Percentiles rank a stretch among this genome's conserved stretches.
Conservation (phyloP, 2,113 vertebrate species). For the Catagonus wagneri region DNA sequence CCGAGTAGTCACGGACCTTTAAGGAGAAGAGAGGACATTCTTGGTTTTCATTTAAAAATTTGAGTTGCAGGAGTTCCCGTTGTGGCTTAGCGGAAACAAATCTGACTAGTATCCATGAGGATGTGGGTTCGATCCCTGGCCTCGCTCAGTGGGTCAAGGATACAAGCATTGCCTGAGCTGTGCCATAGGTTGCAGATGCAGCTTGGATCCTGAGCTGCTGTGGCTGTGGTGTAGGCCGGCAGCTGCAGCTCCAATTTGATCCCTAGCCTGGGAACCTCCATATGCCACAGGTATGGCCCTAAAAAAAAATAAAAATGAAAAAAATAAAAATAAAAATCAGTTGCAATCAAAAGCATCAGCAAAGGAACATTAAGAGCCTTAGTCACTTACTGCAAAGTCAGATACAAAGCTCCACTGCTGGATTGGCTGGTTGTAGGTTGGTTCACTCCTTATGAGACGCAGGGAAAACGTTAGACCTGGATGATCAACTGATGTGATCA, state of each 20-base stretch:
- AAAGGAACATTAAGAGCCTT: background rate
- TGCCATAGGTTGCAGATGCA: no score
- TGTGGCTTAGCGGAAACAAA: no score
- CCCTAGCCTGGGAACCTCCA: no score
- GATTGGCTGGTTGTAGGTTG: constrained; percentile 93
- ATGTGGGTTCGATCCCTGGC: no score
- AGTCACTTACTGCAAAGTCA: constrained; percentile 93
- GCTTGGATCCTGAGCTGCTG: no score
- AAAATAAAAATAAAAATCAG: background rate
- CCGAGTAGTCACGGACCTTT: constrained; percentile 97
- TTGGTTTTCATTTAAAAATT: background rate
- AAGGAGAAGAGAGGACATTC: background rate
- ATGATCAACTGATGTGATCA: constrained; percentile 93
- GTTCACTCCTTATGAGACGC: constrained; percentile 91
- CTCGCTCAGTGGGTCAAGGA: no score
- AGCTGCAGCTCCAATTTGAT: no score
- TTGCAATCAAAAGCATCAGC: accelerated
- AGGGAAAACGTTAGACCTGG: constrained; percentile 94
- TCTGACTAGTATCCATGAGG: no score
- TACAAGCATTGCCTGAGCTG: no score
- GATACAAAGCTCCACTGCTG: constrained; percentile 97
- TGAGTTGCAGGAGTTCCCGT: accelerated
- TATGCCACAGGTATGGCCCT: no score
- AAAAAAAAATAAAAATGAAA: background rate
- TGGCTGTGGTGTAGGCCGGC: no score